A percentile compares a stretch with the other conserved stretches of the same genome.
Evolutionary conservation across 1,140 invertebrate genomes (phyloP).

Genomic region (Drosophila nasuta): DNA sequence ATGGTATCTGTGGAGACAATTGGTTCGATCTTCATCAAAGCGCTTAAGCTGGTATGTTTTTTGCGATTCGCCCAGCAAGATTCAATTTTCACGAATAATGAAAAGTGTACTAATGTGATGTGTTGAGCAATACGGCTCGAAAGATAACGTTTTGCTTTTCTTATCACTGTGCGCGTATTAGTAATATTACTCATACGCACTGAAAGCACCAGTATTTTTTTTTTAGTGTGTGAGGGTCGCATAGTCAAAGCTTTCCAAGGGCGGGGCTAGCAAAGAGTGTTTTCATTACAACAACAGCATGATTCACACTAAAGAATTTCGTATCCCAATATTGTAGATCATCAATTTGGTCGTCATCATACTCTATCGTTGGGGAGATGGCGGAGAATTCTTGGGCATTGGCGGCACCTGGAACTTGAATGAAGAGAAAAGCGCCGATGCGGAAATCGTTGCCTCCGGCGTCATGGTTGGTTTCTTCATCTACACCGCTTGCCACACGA

Average conservation of each 20-base stretch:
- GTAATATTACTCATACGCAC: slow-evolving; percentile 66
- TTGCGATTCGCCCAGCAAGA: not conserved
- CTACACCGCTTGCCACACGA: slow-evolving; percentile 90
- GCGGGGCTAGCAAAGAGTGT: slow-evolving; percentile 21
- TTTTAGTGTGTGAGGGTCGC: slow-evolving; percentile 37
- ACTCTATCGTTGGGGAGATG: slow-evolving; percentile 92
- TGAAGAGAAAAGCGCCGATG: slow-evolving; percentile 93
- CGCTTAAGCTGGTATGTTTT: slow-evolving; percentile 90
- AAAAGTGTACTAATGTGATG: not conserved
- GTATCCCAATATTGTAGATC: slow-evolving; percentile 85
- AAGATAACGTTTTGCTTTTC: slow-evolving; percentile 50
- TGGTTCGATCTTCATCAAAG: slow-evolving; percentile 91
- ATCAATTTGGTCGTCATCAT: slow-evolving; percentile 92
- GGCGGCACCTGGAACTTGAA: slow-evolving; percentile 95
- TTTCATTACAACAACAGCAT: slow-evolving; percentile 12
- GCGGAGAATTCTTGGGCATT: slow-evolving; percentile 92
- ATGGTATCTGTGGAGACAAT: slow-evolving; percentile 92
- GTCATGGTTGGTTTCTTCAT: slow-evolving; percentile 94
- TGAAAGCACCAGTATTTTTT: slow-evolving; percentile 14
- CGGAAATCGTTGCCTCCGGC: slow-evolving; percentile 93
- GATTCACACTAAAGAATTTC: slow-evolving; percentile 12
- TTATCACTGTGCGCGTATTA: slow-evolving; percentile 64
- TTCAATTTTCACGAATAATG: not conserved
- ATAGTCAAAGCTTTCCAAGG: slow-evolving; percentile 18
- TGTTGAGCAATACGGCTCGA: slow-evolving; percentile 51